Percentiles rank a stretch among this genome's conserved stretches.
These are phyloP conservation scores for Augochlorella aurata DNA, from an alignment of 2,888 invertebrate species.

Conservation along the genomic window DNA sequence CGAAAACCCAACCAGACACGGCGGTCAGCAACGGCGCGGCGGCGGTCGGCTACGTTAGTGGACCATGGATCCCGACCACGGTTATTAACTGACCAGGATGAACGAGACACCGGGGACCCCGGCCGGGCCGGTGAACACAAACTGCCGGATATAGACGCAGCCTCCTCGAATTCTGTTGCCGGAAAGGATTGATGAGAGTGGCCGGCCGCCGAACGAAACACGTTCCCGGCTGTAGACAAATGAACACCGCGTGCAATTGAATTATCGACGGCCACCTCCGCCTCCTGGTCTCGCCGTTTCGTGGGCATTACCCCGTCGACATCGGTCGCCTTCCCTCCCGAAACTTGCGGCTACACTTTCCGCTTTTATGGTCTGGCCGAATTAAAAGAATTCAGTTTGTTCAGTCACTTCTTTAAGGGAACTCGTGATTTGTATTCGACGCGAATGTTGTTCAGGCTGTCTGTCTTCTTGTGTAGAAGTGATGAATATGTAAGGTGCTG, in stretches of 20 bases:
- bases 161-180: conserved; percentile 63
- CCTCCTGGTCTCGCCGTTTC: not conserved
- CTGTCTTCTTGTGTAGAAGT: too few species aligned
- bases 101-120: conserved; percentile 80
- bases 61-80: conserved; percentile 64
- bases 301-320: not conserved
- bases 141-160: conserved; percentile 50
- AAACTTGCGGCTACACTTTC: too few species aligned
- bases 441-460: too few species aligned
- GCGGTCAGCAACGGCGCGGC: conserved; percentile 54
- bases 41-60: conserved; percentile 52
- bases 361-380: too few species aligned
- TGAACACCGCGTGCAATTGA: conserved; percentile 54
- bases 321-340: not conserved
- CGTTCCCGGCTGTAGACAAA: conserved; percentile 53
- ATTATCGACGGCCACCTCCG: conserved; percentile 47
- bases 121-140: conserved; percentile 54
- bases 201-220: conserved; percentile 46
- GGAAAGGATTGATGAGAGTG: conserved; percentile 72
- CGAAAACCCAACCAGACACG: conserved; percentile 68
- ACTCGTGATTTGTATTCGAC: too few species aligned
- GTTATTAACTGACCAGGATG: conserved; percentile 80
- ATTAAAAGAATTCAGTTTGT: too few species aligned
- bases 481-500: too few species aligned
- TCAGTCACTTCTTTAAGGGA: too few species aligned